Evolutionary conservation across 1,140 invertebrate species (phyloP).

Genomic region (Chelonus insularis): DNA sequence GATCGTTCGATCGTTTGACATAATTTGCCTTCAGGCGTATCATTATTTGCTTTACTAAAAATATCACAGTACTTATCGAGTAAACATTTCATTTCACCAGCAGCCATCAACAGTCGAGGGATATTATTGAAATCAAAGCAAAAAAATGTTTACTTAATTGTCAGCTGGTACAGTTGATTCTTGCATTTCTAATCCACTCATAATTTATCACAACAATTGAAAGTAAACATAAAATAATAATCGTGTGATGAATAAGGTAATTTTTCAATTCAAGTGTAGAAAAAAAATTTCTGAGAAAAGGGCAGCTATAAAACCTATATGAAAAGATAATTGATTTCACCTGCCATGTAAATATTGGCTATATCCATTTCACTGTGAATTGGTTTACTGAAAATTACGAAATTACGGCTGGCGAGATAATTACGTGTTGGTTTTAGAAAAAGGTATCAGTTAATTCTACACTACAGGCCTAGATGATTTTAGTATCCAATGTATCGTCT

Average conservation of each 20-base stretch:
- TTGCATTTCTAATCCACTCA: too few species aligned
- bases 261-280: too few species aligned
- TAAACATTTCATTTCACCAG: neutral
- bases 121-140: neutral
- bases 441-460: neutral
- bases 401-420: slow-evolving; percentile 56
- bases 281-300: too few species aligned
- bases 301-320: neutral
- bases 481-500: too few species aligned
- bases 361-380: slow-evolving; percentile 32
- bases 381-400: slow-evolving; percentile 35
- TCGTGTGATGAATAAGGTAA: too few species aligned
- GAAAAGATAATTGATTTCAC: slow-evolving; percentile 58
- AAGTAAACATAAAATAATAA: too few species aligned
- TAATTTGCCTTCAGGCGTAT: neutral
- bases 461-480: neutral
- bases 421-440: slow-evolving; percentile 62
- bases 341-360: slow-evolving; percentile 57
- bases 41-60: slow-evolving; percentile 8
- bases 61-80: neutral
- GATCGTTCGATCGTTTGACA: slow-evolving; percentile 5
- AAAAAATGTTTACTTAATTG: neutral
- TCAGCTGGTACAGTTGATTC: neutral
- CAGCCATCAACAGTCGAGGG: slow-evolving; percentile 10
- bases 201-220: too few species aligned